Base-by-base conservation (phyloP, 2,113 vertebrate genomes). In the Phylloscopus trochiloides region DNA sequence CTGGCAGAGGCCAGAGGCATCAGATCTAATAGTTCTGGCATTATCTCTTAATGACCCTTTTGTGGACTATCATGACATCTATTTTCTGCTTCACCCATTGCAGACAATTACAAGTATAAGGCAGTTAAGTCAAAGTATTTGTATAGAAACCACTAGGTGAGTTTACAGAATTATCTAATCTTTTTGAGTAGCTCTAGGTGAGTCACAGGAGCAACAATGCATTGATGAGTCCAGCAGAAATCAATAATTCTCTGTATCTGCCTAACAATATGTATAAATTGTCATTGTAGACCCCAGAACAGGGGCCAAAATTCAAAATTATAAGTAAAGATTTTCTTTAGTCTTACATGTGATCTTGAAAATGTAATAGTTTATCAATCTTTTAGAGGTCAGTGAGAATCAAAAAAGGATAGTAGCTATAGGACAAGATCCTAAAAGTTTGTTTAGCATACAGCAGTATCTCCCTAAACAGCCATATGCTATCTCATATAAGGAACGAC, bases 21-120 rank as follows among this genome's bases (percentile, higher is more conserved):
- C 71, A 83, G 76, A 66, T 65, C 55, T 79, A 86, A 90, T 88
- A 86, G 15, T 58, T 76, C 34, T 92, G 75, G 22, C 59, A 50
- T 88, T 95, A 57, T 76, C 22, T 83, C 62, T 79, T 92, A 90
- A 86, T n/a, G 50, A 93, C 28, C 10, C n/a, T 90, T 93, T 79
- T 73, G 42, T 42, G 38, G 47, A 18, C 24, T 76, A 54, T 63
- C 14, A 4, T 88, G 71, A 94, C 86, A 90, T 88, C 59, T 73
- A 29, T 90, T 90, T 86, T 65, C 34, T 92, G 22, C 54, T 88
- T 83, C 51, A 79, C 50, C 42, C 58, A 31, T 86, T 51, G 77
- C 63, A 90, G 75, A 57, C 38, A 80, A 58, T 57, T 88, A 51
- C 12, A 58, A 85, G 36, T 47, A 82, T 83, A 26, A 93, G 29